Evolutionary conservation across 2,888 invertebrate species (phyloP), one percentile per base, ranked within the genome.

Genomic region (Sclerodermus sp.): DNA sequence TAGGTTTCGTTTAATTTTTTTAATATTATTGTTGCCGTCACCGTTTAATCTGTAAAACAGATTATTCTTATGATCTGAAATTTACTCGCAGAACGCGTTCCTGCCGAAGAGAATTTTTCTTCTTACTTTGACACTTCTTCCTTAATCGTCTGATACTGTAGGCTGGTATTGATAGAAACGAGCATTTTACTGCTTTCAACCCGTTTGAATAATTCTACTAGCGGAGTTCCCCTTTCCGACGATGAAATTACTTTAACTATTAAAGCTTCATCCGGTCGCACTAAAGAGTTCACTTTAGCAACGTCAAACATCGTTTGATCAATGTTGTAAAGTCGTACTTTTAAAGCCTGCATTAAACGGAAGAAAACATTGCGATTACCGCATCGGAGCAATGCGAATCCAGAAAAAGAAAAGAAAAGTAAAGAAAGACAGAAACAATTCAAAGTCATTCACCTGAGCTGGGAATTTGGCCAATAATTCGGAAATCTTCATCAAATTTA

Each of bases 191-290:
- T 84, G 13, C 84, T 82, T 53, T 83, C 83, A 45, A 84, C 81
- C 66, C 89, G 82, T 65, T 86, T 87, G 77, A 87, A 89, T 45
- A 91, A 82, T 69, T 88, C 88, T 1, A 89, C 87, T 49, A 82
- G 67, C 5, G 84, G 82, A 9, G 76, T 60, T 2, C 61, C 9
- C 1, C 47, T 47, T 13, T 34, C n/a, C 1, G 15, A 15, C 5
- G 51, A 34, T 1, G 45, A 36, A 0, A 79, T 62, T 5, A 81
- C 69, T 63, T 81, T 82, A 12, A 81, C 78, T 23, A 88, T 81
- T 57, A 90, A 79, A 49, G 84, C 74, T 59, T 84, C 83, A 48
- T 84, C 83, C 55, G 83, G 80, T 1, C 86, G 84, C 44, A 83
- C 76, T 58, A 84, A 60, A 43, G 76, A 70, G 0, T 49, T 50